Conservation (phyloP, 1,140 invertebrate genomes). For the Drosophila insularis region DNA sequence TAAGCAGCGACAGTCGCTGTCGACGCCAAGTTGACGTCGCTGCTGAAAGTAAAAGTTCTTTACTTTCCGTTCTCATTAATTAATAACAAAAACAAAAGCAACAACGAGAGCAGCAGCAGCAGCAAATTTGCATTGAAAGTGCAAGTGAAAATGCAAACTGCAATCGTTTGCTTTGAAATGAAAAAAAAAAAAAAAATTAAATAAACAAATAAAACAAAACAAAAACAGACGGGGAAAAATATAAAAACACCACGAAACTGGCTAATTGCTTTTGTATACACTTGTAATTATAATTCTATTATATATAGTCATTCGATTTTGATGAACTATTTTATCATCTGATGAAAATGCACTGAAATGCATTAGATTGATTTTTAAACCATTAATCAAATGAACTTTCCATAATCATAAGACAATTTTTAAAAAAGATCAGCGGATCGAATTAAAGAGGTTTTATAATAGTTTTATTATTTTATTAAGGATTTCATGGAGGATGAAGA, state of each 20-base stretch:
- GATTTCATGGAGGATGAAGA: too few relatives aligned
- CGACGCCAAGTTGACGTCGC: slow-evolving; percentile 8
- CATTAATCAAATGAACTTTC: not conserved
- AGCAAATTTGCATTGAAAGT: slow-evolving; percentile 73
- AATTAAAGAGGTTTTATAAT: too few relatives aligned
- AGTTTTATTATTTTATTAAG: too few relatives aligned
- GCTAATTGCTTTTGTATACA: slow-evolving; percentile 12
- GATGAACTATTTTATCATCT: not conserved
- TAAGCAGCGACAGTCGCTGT: slow-evolving; percentile 45
- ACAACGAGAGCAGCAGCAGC: slow-evolving; percentile 8
- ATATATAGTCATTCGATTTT: slow-evolving; percentile 8
- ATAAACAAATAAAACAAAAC: slow-evolving; percentile 17
- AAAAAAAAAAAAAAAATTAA: slow-evolving; percentile 42
- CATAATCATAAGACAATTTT: too few relatives aligned
- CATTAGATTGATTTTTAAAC: not conserved
- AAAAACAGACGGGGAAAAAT: not conserved
- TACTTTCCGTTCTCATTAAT: slow-evolving; percentile 65
- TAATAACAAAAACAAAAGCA: slow-evolving; percentile 46
- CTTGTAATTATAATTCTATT: slow-evolving; percentile 11
- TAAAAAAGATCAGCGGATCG: too few relatives aligned
- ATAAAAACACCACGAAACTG: too few relatives aligned
- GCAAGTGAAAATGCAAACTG: slow-evolving; percentile 74
- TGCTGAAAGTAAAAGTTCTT: slow-evolving; percentile 71
- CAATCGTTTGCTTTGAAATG: slow-evolving; percentile 54
- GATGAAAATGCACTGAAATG: not conserved